A percentile compares a stretch with the other conserved stretches of the same genome.
Conservation (phyloP, 2,113 vertebrate species). For the Acanthochromis polyacanthus region DNA sequence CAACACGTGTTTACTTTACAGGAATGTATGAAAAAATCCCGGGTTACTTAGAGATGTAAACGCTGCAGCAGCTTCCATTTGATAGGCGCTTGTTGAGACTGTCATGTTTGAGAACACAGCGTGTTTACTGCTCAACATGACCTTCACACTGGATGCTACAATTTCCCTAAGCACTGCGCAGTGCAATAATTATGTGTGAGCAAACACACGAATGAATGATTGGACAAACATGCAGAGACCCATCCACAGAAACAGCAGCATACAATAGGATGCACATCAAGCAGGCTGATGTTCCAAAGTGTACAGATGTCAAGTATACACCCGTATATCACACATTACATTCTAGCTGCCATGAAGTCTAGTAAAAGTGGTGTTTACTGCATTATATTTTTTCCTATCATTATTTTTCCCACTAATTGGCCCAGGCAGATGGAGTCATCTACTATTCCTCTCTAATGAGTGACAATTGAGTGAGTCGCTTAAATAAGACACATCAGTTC, state of each 20-base stretch:
- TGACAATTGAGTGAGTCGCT: slow-evolving; percentile 23
- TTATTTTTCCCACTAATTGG: slow-evolving; percentile 12
- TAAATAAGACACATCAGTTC: slow-evolving; percentile 35
- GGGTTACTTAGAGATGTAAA: slow-evolving; percentile 22
- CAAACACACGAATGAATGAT: slow-evolving; percentile 55
- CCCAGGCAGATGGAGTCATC: slow-evolving; percentile 33
- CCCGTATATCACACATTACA: neutral
- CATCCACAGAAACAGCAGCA: slow-evolving; percentile 1
- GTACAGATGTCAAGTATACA: neutral
- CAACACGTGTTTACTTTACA: neutral
- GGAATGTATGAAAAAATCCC: neutral
- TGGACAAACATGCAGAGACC: slow-evolving; percentile 38
- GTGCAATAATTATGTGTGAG: slow-evolving; percentile 61
- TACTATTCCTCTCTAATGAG: slow-evolving; percentile 27
- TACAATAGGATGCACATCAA: neutral
- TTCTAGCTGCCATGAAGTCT: neutral
- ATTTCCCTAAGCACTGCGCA: slow-evolving; percentile 65
- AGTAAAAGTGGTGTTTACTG: neutral
- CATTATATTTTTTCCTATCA: neutral
- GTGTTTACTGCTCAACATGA: slow-evolving; percentile 52
- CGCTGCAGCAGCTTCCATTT: slow-evolving; percentile 3
- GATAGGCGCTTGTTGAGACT: slow-evolving; percentile 38
- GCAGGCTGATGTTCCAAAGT: neutral
- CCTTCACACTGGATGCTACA: slow-evolving; percentile 56
- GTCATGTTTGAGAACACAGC: slow-evolving; percentile 43